Evolutionary conservation across 2,888 invertebrate species (phyloP), one percentile per base, ranked within the genome.

Genomic region (Hetaerina titia): DNA sequence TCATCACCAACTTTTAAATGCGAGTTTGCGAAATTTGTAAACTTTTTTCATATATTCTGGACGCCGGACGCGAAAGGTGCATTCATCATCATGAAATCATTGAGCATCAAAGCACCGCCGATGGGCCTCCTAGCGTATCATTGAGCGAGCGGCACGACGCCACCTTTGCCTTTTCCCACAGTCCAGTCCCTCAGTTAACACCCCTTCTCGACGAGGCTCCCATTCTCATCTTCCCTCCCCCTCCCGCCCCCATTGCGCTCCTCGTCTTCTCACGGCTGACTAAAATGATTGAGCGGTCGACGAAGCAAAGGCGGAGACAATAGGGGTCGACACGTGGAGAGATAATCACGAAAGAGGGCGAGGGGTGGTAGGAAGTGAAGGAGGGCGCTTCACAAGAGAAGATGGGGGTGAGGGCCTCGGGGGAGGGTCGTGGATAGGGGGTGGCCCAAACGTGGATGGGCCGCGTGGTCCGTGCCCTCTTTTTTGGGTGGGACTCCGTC

Each of bases 201-300:
- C 69, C 69, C 69, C 69, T n/a, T 7, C 69, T 69, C 69, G 6
- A 11, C 15, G 7, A 69, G n/a, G 22, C 69, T n/a, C n/a, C 13
- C 69, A 19, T 69, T 13, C 69, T 13, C 56, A 9, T 45, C 45
- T 88, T 15, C 6, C 56, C 7, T 19, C 45, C 7, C 88, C 88
- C 56, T 17, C 56, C 7, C 31, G 88, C 7, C 88, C 88, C 56
- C 56, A 45, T 45, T 22, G 45, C 45, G 45, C 17, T 25, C 31
- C 88, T 88, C 88, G 57, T 19, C 89, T 89, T 45, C 45, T 57
- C 89, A 89, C 89, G 89, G 57, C n/a, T 17, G 89, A 57, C 89
- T 56, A 89, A 89, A 89, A 89, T 89, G 89, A 89, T 89, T 89
- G 89, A 89, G 89, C 89, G 89, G 45, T 56, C 56, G 89, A 31